Evolutionary conservation across 2,113 vertebrate genomes (phyloP).

Genomic region (Andinoacara biseriatus): DNA sequence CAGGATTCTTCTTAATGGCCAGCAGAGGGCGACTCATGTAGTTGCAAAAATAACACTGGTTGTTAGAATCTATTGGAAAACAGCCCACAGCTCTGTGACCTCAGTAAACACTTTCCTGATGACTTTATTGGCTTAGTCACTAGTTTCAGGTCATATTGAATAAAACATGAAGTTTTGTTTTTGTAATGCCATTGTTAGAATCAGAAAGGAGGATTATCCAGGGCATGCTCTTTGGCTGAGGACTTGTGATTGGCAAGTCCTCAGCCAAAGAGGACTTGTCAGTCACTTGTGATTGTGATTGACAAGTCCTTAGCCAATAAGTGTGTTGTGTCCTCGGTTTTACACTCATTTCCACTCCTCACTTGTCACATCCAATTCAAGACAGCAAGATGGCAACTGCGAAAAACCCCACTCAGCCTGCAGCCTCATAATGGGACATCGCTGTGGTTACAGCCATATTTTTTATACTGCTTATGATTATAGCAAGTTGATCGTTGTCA

Average conservation of each 20-base stretch:
- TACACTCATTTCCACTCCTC: background rate
- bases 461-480: background rate
- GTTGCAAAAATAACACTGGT: background rate
- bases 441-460: background rate
- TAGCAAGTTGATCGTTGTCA: background rate
- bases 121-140: background rate
- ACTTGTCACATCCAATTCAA: background rate
- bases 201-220: constrained; percentile 1
- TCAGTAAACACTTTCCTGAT: background rate
- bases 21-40: background rate
- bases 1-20: background rate
- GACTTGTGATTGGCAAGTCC: background rate
- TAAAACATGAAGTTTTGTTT: constrained; percentile 3
- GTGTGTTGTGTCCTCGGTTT: background rate
- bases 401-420: background rate
- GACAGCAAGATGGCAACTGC: background rate
- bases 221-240: background rate
- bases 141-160: background rate
- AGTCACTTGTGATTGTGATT: constrained; percentile 1
- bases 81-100: background rate
- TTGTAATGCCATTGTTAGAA: constrained; percentile 4
- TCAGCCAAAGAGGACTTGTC: background rate
- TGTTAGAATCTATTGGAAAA: background rate
- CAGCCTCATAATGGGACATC: background rate
- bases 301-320: constrained; percentile 10